These are phyloP conservation scores for Temnothorax rugatulus DNA, from an alignment of 2,888 invertebrate genomes.

Conservation along the genomic window DNA sequence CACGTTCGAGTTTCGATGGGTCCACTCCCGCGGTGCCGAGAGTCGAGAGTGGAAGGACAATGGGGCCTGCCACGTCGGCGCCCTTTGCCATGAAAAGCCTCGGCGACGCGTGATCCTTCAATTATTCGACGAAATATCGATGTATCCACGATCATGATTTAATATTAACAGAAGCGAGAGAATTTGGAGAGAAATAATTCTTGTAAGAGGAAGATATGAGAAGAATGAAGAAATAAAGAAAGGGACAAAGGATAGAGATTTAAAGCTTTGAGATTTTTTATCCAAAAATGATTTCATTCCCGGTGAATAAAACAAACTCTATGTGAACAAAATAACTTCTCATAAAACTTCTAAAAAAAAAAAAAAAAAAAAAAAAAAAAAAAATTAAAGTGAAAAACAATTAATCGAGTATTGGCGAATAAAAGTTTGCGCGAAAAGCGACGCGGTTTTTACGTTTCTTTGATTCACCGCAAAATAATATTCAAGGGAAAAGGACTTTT, in stretches of 20 bases:
- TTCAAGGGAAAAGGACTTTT: background rate
- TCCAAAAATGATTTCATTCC: background rate
- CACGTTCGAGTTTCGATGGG: conserved; percentile 83
- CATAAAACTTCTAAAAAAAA: too few species aligned
- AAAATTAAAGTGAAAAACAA: background rate
- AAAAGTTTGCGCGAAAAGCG: background rate
- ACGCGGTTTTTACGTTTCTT: background rate
- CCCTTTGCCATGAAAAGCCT: conserved; percentile 64
- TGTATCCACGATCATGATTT: conserved; percentile 2
- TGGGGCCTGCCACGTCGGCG: conserved; percentile 69
- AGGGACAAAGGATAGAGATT: background rate
- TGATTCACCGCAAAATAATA: background rate
- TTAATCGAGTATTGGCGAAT: background rate
- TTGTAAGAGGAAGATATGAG: background rate
- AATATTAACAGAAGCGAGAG: background rate
- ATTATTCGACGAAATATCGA: conserved; percentile 29
- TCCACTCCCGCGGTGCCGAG: conserved; percentile 70
- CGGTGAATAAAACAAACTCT: background rate
- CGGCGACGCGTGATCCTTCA: conserved; percentile 68
- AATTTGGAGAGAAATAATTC: background rate
- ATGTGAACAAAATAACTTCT: background rate
- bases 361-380: too few species aligned
- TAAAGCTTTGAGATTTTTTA: background rate
- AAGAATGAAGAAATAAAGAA: background rate
- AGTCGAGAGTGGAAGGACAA: conserved; percentile 72